A percentile compares a stretch with the other conserved stretches of the same genome.
phyloP scores from a whole-genome alignment of 2,797 vertebrate genomes.

The Numenius phaeopus region DNA sequence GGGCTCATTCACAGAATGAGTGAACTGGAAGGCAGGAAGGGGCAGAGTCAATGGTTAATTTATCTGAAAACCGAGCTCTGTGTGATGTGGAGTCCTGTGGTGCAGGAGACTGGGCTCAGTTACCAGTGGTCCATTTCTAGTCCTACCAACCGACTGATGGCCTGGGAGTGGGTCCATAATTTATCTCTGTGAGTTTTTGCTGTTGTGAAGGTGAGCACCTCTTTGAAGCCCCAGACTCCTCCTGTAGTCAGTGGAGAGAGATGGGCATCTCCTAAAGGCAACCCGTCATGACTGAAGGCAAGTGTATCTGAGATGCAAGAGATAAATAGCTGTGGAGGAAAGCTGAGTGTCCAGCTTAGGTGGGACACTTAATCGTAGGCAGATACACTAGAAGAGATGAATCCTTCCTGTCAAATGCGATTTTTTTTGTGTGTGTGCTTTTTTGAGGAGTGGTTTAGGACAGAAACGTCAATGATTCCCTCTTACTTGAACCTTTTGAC shows the following conservation, averaged over 20 bases:
- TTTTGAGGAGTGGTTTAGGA: background rate
- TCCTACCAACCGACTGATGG: background rate
- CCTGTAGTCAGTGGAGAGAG: background rate
- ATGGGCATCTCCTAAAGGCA: background rate
- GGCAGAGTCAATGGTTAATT: background rate
- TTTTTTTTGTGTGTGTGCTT: background rate
- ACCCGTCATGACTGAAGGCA: background rate
- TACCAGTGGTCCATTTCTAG: background rate
- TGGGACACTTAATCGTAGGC: background rate
- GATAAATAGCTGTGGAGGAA: background rate
- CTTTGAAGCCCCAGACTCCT: background rate
- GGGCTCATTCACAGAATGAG: background rate
- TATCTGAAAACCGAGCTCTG: background rate
- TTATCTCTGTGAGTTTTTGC: background rate
- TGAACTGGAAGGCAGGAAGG: background rate
- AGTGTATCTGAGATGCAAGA: background rate
- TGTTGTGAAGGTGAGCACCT: background rate
- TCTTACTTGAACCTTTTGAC: background rate
- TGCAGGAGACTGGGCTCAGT: background rate
- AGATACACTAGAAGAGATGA: background rate
- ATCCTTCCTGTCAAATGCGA: background rate
- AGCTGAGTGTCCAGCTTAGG: background rate
- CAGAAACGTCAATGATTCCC: background rate
- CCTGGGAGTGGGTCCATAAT: background rate
- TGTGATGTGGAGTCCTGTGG: background rate